Conservation (phyloP, 2,113 vertebrate genomes). For the Acanthochromis polyacanthus region DNA sequence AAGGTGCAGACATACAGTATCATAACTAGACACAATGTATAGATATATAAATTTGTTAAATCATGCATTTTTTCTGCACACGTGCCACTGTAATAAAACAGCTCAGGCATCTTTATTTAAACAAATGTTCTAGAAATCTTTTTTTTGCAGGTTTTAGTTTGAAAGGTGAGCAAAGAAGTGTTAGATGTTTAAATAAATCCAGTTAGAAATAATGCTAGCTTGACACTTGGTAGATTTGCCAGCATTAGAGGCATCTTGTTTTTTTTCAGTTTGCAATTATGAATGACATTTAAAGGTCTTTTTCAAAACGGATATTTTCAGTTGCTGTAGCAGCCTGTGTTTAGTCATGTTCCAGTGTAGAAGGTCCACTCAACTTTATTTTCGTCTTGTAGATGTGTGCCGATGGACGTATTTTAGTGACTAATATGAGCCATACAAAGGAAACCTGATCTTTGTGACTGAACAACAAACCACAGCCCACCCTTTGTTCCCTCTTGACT, state of each 20-base stretch:
- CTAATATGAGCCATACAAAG: no score
- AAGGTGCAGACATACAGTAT: not conserved
- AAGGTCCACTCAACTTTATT: rapidly evolving
- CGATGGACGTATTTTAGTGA: not conserved
- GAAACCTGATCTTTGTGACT: not conserved
- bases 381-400: not conserved
- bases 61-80: not conserved
- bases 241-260: not conserved
- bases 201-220: not conserved
- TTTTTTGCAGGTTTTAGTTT: not conserved
- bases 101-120: not conserved
- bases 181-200: not conserved
- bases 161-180: not conserved
- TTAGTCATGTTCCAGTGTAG: not conserved
- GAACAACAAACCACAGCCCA: not conserved
- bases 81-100: not conserved
- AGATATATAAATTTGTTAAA: not conserved
- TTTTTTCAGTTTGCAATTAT: not conserved
- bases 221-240: not conserved
- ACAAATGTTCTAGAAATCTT: not conserved
- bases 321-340: not conserved
- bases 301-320: not conserved
- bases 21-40: conserved; percentile 1
- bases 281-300: not conserved
- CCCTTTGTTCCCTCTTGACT: not conserved